These are phyloP conservation scores for Arothron firmamentum DNA, from an alignment of 2,113 vertebrate species.

Conservation along the genomic window DNA sequence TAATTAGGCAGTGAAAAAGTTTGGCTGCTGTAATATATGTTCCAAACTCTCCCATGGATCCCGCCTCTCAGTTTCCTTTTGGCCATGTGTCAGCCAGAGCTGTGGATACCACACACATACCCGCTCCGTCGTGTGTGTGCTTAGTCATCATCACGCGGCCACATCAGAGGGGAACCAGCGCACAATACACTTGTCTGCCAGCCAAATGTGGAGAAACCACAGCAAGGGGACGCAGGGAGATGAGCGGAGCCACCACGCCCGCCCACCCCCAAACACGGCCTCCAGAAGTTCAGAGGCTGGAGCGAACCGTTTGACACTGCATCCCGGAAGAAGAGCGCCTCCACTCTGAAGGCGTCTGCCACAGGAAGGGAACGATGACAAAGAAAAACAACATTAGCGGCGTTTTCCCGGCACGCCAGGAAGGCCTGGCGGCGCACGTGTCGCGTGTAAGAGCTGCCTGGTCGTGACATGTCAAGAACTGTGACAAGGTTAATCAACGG, in stretches of 20 bases:
- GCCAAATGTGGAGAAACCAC: conserved; percentile 64
- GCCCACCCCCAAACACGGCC: conserved; percentile 8
- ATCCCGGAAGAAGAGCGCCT: conserved; percentile 14
- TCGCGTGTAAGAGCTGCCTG: conserved; percentile 22
- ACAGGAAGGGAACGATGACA: conserved; percentile 25
- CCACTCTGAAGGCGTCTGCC: conserved; percentile 34
- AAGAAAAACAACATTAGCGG: conserved; percentile 22
- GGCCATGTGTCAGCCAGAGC: conserved; percentile 58
- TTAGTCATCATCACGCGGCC: conserved; percentile 59
- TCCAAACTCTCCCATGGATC: conserved; percentile 37
- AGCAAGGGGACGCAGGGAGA: conserved; percentile 55
- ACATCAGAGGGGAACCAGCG: conserved; percentile 59
- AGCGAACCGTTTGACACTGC: conserved; percentile 13
- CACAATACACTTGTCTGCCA: conserved; percentile 60
- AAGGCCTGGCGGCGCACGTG: neutral
- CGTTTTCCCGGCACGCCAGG: conserved; percentile 17
- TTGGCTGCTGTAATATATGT: conserved; percentile 53
- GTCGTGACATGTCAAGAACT: conserved; percentile 48
- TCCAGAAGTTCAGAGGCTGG: conserved; percentile 41
- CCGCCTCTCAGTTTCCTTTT: conserved; percentile 36
- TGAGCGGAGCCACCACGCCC: conserved; percentile 8
- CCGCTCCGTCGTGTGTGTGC: conserved; percentile 51
- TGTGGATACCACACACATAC: conserved; percentile 40
- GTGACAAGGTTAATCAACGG: conserved; percentile 60
- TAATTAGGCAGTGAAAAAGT: conserved; percentile 51